Evolutionary conservation across 2,113 vertebrate species (phyloP).

Genomic region (Tonatia bakeri): DNA sequence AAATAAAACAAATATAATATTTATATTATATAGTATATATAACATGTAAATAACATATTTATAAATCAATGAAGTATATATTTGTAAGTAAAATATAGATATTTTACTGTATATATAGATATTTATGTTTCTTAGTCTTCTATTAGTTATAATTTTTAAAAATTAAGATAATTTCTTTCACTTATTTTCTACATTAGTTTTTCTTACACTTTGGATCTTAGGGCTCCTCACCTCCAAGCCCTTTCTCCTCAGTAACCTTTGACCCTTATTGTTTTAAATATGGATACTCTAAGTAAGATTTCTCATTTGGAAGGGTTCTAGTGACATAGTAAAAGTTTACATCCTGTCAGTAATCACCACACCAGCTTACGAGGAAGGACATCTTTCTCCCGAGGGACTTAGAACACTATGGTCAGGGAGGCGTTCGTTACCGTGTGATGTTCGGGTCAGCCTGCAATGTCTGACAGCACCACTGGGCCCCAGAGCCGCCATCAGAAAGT

Average conservation of each 20-base stretch:
- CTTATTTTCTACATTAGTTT: neutral
- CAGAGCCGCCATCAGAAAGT: neutral
- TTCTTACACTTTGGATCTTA: neutral
- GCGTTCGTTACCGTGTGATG: neutral
- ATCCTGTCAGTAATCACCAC: neutral
- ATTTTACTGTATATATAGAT: neutral
- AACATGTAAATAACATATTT: neutral
- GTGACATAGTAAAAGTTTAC: neutral
- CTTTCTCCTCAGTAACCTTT: neutral
- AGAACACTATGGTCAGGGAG: neutral
- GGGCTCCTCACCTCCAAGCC: neutral
- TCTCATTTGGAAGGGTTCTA: neutral
- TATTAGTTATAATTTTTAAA: neutral
- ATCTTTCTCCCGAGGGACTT: neutral
- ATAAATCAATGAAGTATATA: neutral
- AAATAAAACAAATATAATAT: neutral
- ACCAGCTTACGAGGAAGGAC: neutral
- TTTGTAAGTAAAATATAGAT: neutral
- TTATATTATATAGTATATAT: neutral
- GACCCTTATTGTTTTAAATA: neutral
- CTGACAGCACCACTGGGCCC: neutral
- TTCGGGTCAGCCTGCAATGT: neutral
- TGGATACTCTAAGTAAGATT: neutral
- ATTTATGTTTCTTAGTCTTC: neutral
- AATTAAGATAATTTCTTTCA: neutral